Evolutionary conservation across 2,888 invertebrate species (phyloP).

Genomic region (Caenorhabditis sinica): DNA sequence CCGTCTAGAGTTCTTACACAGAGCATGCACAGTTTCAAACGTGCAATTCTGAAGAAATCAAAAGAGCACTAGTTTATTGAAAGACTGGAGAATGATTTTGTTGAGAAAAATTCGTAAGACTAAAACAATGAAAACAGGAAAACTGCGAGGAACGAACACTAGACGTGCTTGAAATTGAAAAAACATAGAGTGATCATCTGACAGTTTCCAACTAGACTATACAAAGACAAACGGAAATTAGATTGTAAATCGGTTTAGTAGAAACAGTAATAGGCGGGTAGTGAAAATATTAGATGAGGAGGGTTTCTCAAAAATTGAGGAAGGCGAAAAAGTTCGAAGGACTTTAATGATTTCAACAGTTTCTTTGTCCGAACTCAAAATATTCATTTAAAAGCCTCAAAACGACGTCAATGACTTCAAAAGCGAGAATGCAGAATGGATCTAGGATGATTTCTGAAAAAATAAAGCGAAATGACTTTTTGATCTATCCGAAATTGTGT

Average conservation of each 20-base stretch:
- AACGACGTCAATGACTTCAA: background rate
- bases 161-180: slow-evolving; percentile 8
- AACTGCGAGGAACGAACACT: background rate
- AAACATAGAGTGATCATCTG: background rate
- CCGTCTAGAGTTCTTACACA: background rate
- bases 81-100: too few relatives aligned
- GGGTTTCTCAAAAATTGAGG: too few relatives aligned
- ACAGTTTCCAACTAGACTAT: slow-evolving; percentile 6
- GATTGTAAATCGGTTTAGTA: too few relatives aligned
- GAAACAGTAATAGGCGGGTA: background rate
- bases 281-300: too few relatives aligned
- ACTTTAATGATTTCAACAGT: background rate
- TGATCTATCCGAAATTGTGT: slow-evolving; percentile 7
- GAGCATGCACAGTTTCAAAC: background rate
- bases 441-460: too few relatives aligned
- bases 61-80: background rate
- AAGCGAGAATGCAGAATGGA: background rate
- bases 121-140: background rate
- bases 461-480: slow-evolving; percentile 14
- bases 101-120: background rate
- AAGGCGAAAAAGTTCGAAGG: too few relatives aligned
- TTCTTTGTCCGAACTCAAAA: too few relatives aligned
- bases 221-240: background rate
- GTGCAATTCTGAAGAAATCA: background rate
- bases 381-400: too few relatives aligned